Base-by-base conservation (phyloP, 2,797 vertebrate genomes). In the Moxostoma hubbsi region DNA sequence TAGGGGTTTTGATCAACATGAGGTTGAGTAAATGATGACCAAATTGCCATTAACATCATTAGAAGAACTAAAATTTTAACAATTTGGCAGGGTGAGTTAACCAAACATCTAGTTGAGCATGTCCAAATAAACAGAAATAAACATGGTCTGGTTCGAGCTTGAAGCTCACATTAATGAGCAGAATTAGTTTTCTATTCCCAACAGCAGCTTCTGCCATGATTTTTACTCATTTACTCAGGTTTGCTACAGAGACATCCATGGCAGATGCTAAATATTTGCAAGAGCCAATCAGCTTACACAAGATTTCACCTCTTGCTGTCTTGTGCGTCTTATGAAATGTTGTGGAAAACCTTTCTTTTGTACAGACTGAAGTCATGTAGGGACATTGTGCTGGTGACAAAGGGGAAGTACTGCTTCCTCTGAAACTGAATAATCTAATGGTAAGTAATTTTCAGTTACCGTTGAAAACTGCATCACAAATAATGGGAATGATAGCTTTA, bases 241-340 rank as follows among this genome's bases (percentile, higher is more conserved):
- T 61, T 79, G 15, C 58, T 43, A 49, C 61, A 57, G 51, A 64
- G 43, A 63, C 6, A 8, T 54, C 11, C 15, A 15, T 24, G 77
- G 51, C 61, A 57, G 61, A 47, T 61, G 12, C 61, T 65, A 36
- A 54, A 62, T 15, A 54, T 77, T 69, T 53, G 57, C 36, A 58
- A 57, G 64, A 36, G 71, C 68, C 77, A 50, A 71, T 79, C 77
- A 43, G 15, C 77, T 79, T 78, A 78, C 57, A 78, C 63, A 46
- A 54, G 75, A 63, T 70, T 63, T 46, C 49, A 24, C 24, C 57
- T 46, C 58, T 46, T 53, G 47, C 75, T 46, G 57, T 53, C 57
- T 77, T 16, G 7, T 43, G 18, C 13, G 66, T 70, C 57, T 77
- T 63, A 70, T 70, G 58, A 47, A 70, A 46, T 9, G 18, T 62